Evolutionary conservation across 1,140 invertebrate genomes (phyloP), one percentile per base, ranked within the genome.

Genomic region (Drosophila ananassae): DNA sequence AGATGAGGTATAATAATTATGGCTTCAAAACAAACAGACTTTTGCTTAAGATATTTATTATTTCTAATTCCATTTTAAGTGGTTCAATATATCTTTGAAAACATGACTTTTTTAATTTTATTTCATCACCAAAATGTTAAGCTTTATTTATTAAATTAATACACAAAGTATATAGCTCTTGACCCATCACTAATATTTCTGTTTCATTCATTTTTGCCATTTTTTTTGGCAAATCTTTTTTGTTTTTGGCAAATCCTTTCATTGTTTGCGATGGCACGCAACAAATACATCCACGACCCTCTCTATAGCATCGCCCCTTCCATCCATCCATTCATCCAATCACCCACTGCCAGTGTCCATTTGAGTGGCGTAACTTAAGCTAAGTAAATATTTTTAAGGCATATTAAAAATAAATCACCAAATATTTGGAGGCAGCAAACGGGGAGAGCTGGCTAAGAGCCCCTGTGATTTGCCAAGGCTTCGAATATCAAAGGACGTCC

Each of bases 381-480:
- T 75, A 71, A 80, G 84, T 79, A 76, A 89, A 89, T 89, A 89
- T 89, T 89, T 89, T 75, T 77, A 78, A 63, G 63, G 83, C 84
- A 89, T 79, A 89, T 89, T 89, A 89, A 89, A 89, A 89, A 79
- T 76, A 73, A 83, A 89, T 89, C 83, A 89, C 55, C 77, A 72
- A 82, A 79, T 83, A 83, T 89, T 83, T 76, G 67, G 81, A 82
- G 56, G 69, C 74, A 69, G 75, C 47, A 52, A 55, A 68, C 62
- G 48, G 41, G 7, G 39, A 44, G 39, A 13, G 39, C 2, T 28
- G 39, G 39, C n/a, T 7, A 44, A 5, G 13, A 37, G 53, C 28
- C 44, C 37, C 48, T 73, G 55, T 79, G 77, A 64, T 79, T 78
- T 73, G 71, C 41, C 50, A 13, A 22, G 41, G 60, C 72, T 64